Conservation (phyloP, 2,797 vertebrate genomes). For the Xenentodon cancila region DNA sequence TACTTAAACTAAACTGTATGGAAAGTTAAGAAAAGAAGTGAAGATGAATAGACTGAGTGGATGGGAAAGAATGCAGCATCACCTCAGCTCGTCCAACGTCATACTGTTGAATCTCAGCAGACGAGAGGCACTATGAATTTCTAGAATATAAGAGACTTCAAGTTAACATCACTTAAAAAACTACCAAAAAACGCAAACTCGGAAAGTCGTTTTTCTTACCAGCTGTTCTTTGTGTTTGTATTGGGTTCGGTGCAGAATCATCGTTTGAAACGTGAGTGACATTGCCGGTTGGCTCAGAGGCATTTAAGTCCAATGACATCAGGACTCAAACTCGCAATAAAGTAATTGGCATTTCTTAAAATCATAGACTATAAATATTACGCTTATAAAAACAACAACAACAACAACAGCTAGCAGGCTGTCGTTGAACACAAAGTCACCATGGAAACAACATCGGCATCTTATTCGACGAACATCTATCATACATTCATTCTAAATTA, state of each 20-base stretch:
- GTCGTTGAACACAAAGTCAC: constrained; percentile 33
- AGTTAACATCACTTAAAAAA: neutral
- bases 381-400: neutral
- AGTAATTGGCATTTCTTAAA: too few relatives aligned
- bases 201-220: constrained; percentile 22
- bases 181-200: too few relatives aligned
- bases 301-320: constrained; percentile 40
- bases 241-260: neutral
- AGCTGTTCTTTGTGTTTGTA: neutral
- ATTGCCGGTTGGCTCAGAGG: neutral
- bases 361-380: neutral
- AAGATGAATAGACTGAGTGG: too few relatives aligned
- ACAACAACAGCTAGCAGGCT: neutral
- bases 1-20: too few relatives aligned
- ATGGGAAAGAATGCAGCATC: neutral
- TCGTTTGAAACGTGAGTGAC: neutral
- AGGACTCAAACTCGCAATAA: neutral
- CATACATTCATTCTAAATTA: neutral
- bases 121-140: neutral
- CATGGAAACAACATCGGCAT: constrained; percentile 59
- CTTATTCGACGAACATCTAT: constrained; percentile 10
- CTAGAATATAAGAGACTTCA: constrained; percentile 22
- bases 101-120: constrained; percentile 46
- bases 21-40: too few relatives aligned
- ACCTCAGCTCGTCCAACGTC: constrained; percentile 69